Base-by-base conservation (phyloP, 37 sponge, comb jelly and placozoan species). In the Ianthella basta region DNA sequence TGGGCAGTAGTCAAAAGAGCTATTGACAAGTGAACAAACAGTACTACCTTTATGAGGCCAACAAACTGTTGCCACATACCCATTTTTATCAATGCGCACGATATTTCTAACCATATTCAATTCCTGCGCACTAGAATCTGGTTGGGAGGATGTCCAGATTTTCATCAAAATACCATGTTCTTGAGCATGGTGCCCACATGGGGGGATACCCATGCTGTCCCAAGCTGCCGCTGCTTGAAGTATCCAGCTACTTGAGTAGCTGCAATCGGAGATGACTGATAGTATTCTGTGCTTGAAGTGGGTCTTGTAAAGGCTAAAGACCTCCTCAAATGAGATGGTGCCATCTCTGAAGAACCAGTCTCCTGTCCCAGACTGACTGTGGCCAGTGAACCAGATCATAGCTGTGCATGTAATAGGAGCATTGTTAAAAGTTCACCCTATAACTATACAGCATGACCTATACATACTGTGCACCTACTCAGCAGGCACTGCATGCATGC, bases 321-420 rank as follows among this genome's bases (percentile, higher is more conserved):
- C 86, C n/a, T 90, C 91, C 36, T 81, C 61, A 57, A 90, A 90
- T 18, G 75, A 34, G 21, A 90, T 82, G n/a, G 63, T 59, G 37
- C 86, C 86, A 85, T 86, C 91, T 72, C 88, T 68, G 63, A 90
- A 82, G 66, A 83, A 72, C 91, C 86, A 86, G 77, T 86, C 72
- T 34, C 91, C 86, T 36, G 86, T 82, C 54, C 78, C 82, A 20
- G n/a, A 59, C 80, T 90, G 80, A 41, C 86, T 78, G 82, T 81
- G 80, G n/a, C 91, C 91, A 65, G 64, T 82, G 50, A 44, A 44
- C 50, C 50, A 44, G 50, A 44, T 44, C 50, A 44, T 8, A 44
- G 50, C 50, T 44, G 50, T n/a, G n/a, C n/a, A n/a, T n/a, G n/a
- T n/a, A n/a, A n/a, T n/a, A n/a, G n/a, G n/a, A n/a, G n/a, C n/a